Base-by-base conservation (phyloP, 2,888 invertebrate species). In the Malachius bipustulatus region DNA sequence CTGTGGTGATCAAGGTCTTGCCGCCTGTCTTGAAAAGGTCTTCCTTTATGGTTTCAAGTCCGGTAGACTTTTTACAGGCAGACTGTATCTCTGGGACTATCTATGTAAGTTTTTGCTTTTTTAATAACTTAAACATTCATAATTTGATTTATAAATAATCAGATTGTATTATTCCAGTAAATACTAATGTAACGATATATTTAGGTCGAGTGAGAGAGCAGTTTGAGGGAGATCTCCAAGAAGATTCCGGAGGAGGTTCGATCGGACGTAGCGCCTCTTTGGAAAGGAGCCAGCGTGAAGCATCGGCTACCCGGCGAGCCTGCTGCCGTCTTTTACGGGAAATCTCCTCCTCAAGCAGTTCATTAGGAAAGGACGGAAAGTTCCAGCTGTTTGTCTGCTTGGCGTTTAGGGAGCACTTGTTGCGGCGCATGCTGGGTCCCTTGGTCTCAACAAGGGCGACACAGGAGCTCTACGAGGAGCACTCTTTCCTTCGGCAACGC, bases 81-180 rank as follows among this genome's bases (percentile, higher is more conserved):
- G 94, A 66, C 77, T 93, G 46, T 97, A 91, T 59, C 80, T 97
- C 44, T 98, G 98, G 98, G 97, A 98, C 63, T 98, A 89, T 65
- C 82, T 97, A 55, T 82, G 94, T 93, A 64, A 69, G 69, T 62
- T 32, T 16, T 8, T 11, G 35, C 35, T 16, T 35, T 31, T 14
- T 14, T 16, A 6, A 16, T 24, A 26, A 10, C 34, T 14, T 33
- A 9, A 29, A 13, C 2, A 4, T 4, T 16, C 13, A 16, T 30
- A 15, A 24, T 9, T 34, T 28, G 6, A 16, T 13, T 15, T 4
- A 10, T 16, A 15, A n/a, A n/a, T n/a, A n/a, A n/a, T n/a, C n/a
- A n/a, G n/a, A n/a, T n/a, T n/a, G n/a, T n/a, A n/a, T n/a, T n/a
- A n/a, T n/a, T n/a, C n/a, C n/a, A n/a, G n/a, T n/a, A n/a, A n/a